phyloP scores from a whole-genome alignment of 1,140 invertebrate genomes.

The Nomia melanderi region DNA sequence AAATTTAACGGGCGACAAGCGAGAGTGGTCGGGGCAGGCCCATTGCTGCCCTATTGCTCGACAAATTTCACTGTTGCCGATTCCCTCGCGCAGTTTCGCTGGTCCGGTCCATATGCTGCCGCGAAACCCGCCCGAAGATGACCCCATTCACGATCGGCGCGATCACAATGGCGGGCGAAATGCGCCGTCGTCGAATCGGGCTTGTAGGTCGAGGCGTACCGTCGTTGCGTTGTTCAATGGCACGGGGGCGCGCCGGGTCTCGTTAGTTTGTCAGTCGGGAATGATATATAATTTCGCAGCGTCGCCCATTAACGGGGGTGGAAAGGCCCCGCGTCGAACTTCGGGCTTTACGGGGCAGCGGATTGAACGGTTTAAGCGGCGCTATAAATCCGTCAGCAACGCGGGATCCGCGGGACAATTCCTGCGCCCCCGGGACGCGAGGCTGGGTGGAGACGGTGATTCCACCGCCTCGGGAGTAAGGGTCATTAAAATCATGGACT shows the following conservation, averaged over 20 bases:
- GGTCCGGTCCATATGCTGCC: slow-evolving; percentile 53
- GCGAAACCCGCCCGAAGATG: slow-evolving; percentile 53
- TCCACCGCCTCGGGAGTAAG: no score
- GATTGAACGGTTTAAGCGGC: slow-evolving; percentile 4
- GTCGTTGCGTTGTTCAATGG: slow-evolving; percentile 44
- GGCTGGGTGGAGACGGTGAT: background rate
- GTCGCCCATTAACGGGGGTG: slow-evolving; percentile 37
- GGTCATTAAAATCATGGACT: background rate
- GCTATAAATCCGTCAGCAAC: slow-evolving; percentile 11
- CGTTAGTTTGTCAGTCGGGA: slow-evolving; percentile 61
- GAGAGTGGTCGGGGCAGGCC: background rate
- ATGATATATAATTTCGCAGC: slow-evolving; percentile 61
- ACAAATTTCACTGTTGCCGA: slow-evolving; percentile 22
- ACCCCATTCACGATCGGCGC: slow-evolving; percentile 53
- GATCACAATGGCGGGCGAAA: slow-evolving; percentile 61
- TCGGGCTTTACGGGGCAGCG: slow-evolving; percentile 4
- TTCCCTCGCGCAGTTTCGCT: slow-evolving; percentile 18
- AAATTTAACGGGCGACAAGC: slow-evolving; percentile 24
- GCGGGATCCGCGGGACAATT: background rate
- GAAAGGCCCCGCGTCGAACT: slow-evolving; percentile 57
- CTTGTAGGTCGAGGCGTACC: slow-evolving; percentile 27
- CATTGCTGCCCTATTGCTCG: background rate
- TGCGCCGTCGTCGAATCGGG: slow-evolving; percentile 56
- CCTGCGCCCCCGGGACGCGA: no score
- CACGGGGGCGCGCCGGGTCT: slow-evolving; percentile 22